phyloP scores from a whole-genome alignment of 2,113 vertebrate species.

The Periophthalmus modestus region DNA sequence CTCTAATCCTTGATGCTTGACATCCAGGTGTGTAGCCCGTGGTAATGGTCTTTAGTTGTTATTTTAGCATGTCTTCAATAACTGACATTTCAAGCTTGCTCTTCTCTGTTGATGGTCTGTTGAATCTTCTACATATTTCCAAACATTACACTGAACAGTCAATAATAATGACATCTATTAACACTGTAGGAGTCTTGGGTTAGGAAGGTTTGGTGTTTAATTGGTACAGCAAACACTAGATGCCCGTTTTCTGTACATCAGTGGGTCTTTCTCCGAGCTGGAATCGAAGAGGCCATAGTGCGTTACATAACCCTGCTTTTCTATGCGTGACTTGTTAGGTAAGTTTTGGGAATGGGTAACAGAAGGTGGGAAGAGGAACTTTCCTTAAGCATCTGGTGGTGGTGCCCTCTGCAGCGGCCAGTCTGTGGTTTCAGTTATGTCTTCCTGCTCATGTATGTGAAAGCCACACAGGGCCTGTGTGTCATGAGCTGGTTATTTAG shows the following conservation, averaged over 20 bases:
- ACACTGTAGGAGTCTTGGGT: no score
- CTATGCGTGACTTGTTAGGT: slow-evolving; percentile 41
- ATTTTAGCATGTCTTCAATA: no score
- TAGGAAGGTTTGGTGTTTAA: no score
- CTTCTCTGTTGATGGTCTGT: no score
- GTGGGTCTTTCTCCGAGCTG: slow-evolving; percentile 31
- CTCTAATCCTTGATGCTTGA: no score
- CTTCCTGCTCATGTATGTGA: slow-evolving; percentile 24
- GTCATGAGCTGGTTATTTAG: neutral
- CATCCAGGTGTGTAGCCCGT: no score
- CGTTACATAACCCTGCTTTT: slow-evolving; percentile 54
- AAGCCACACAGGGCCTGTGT: neutral
- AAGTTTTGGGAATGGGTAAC: slow-evolving; percentile 41
- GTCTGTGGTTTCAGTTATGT: slow-evolving; percentile 1
- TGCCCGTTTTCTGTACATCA: slow-evolving; percentile 47
- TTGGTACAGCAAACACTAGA: neutral
- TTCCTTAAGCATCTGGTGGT: slow-evolving; percentile 44
- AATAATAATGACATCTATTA: no score
- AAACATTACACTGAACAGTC: neutral
- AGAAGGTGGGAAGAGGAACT: slow-evolving; percentile 31
- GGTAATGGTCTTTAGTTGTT: no score
- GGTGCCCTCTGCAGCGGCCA: slow-evolving; percentile 29
- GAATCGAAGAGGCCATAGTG: no score
- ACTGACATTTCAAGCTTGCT: no score
- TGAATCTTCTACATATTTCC: no score